These are phyloP conservation scores for Platyrinchus mystaceus DNA, from an alignment of 2,797 vertebrate species.

Conservation along the genomic window DNA sequence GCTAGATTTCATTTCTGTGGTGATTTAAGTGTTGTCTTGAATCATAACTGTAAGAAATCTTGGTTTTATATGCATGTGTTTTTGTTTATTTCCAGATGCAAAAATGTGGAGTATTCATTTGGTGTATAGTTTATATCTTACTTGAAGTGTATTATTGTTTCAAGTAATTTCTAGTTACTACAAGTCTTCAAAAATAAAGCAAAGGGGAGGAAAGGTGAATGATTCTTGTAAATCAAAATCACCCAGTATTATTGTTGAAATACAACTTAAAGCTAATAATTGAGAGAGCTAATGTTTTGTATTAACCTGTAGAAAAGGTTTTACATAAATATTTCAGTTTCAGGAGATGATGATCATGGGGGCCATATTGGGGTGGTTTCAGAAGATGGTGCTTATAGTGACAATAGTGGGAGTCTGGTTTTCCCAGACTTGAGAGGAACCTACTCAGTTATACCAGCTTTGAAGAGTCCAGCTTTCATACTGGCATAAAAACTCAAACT, in stretches of 20 bases:
- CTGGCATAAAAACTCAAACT: background rate
- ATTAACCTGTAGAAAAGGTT: background rate
- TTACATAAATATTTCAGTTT: background rate
- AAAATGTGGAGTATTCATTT: background rate
- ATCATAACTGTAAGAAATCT: background rate
- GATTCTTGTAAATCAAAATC: background rate
- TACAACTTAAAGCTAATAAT: background rate
- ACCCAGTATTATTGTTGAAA: background rate
- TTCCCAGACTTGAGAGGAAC: background rate
- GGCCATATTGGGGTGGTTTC: background rate
- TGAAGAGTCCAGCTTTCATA: background rate
- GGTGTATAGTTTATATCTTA: background rate
- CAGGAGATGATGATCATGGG: background rate
- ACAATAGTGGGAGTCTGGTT: background rate
- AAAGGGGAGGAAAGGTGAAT: background rate
- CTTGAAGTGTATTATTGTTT: background rate
- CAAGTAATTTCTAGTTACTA: background rate
- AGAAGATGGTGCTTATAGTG: background rate
- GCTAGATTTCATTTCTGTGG: conserved; percentile 7
- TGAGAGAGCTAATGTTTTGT: background rate
- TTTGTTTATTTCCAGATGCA: background rate
- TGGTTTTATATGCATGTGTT: background rate
- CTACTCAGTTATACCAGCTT: background rate
- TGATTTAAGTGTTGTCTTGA: background rate
- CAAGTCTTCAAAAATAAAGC: background rate